Evolutionary conservation across 2,888 invertebrate species (phyloP).

Genomic region (Drosophila melanosoma): DNA sequence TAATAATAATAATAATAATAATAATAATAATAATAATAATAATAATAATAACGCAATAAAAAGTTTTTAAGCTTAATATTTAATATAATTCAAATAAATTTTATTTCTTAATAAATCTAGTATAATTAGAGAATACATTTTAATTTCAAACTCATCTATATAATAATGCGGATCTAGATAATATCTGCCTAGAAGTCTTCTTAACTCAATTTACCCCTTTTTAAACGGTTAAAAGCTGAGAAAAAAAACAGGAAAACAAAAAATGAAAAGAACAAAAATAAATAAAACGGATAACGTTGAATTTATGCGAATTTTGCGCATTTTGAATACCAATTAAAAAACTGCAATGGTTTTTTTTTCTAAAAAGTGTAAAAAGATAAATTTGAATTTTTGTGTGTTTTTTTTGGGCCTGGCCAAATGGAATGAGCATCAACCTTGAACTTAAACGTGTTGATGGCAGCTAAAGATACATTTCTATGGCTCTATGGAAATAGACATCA

Average conservation of each 20-base stretch:
- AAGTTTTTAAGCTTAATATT: too few relatives aligned
- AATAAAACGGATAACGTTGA: constrained; percentile 36
- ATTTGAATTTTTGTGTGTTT: constrained; percentile 13
- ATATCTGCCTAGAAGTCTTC: background rate
- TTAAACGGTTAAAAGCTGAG: too few relatives aligned
- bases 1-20: too few relatives aligned
- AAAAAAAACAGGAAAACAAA: background rate
- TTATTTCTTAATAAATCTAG: too few relatives aligned
- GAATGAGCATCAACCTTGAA: constrained; percentile 49
- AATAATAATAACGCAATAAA: too few relatives aligned
- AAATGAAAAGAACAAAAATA: background rate
- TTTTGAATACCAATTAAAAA: constrained; percentile 55
- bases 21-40: too few relatives aligned
- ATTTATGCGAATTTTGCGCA: constrained; percentile 53
- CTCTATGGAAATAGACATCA: background rate
- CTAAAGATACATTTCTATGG: constrained; percentile 10
- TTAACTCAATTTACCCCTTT: background rate
- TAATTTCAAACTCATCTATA: background rate
- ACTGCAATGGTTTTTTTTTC: constrained; percentile 9
- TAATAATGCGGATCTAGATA: background rate
- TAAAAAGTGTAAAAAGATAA: constrained; percentile 8
- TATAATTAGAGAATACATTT: background rate
- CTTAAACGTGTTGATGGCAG: constrained; percentile 28
- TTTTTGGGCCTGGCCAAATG: constrained; percentile 4
- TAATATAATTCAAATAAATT: too few relatives aligned